Evolutionary conservation across 2,113 vertebrate species (phyloP), one percentile per base, ranked within the genome.

Genomic region (Cyprinodon brontotheroides): DNA sequence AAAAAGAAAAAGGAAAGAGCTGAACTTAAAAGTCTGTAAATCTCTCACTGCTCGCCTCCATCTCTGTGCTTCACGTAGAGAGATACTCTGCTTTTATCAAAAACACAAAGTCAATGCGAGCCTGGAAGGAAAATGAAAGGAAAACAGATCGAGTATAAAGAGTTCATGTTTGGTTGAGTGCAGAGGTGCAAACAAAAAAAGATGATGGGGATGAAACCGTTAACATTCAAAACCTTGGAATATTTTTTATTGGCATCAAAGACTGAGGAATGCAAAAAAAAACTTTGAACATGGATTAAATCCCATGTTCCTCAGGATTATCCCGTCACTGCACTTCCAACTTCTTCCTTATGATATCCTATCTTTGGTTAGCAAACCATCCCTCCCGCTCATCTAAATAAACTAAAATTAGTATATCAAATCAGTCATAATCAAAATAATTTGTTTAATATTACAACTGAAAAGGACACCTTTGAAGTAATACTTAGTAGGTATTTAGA

Each of bases 201-300:
- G 78, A 74, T 65, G 41, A 74, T 65, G 41, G 20, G 79, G 78
- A 88, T 83, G 61, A 78, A 87, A 74, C 68, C 36, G 37, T 40
- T 1, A 36, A 29, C 68, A 75, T 43, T 40, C 53, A 53, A 77
- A 59, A 78, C 78, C 60, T 65, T 50, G 75, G 15, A 74, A 64
- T 66, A 77, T 67, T 20, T 41, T 4, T 7, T 70, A 65, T 68
- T 71, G 37, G 37, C 45, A 71, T 65, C 70, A 65, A 74, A 78
- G 53, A 50, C 12, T 45, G 29, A 17, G 68, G 29, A 48, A 78
- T 50, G 78, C 74, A 59, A 71, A 81, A 72, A 10, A 6, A 41
- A 70, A 15, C 62, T 68, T 36, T 73, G 74, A 85, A 77, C 50
- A 84, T 64, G 65, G 62, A 81, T 75, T 72, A 75, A 38, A 72